Evolutionary conservation across 2,888 invertebrate species (phyloP).

Genomic region (Punctoribates punctum): DNA sequence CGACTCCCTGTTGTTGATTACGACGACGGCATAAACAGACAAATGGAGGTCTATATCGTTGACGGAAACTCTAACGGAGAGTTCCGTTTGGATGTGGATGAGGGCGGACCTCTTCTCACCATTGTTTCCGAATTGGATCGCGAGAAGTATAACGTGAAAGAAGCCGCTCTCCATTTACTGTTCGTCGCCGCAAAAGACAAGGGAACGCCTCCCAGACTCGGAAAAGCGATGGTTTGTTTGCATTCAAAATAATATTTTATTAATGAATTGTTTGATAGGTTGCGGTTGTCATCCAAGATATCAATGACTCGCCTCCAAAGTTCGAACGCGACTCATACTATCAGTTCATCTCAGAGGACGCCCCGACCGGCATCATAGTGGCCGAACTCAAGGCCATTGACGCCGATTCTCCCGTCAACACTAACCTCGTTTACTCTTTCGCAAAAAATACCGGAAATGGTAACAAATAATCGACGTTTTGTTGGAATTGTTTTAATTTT

Average conservation of each 20-base stretch:
- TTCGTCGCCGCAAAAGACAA: slow-evolving; percentile 49
- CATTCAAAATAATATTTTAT: neutral
- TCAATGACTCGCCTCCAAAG: slow-evolving; percentile 50
- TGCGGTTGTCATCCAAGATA: slow-evolving; percentile 49
- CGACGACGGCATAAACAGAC: slow-evolving; percentile 52
- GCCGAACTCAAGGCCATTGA: slow-evolving; percentile 49
- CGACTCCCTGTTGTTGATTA: slow-evolving; percentile 63
- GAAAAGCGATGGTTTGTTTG: slow-evolving; percentile 47
- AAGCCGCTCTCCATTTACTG: slow-evolving; percentile 49
- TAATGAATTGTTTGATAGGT: slow-evolving; percentile 40
- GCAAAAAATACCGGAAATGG: slow-evolving; percentile 44
- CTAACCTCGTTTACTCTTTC: slow-evolving; percentile 49
- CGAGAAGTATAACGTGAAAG: slow-evolving; percentile 48
- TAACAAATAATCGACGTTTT: neutral
- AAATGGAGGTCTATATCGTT: slow-evolving; percentile 50
- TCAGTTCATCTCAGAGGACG: slow-evolving; percentile 50
- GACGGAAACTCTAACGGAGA: slow-evolving; percentile 50
- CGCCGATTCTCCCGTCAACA: slow-evolving; percentile 49
- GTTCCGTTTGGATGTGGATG: slow-evolving; percentile 49
- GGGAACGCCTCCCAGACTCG: slow-evolving; percentile 49
- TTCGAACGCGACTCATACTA: slow-evolving; percentile 50
- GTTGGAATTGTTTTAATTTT: no score
- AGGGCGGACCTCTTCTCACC: slow-evolving; percentile 48
- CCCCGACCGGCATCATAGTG: slow-evolving; percentile 50
- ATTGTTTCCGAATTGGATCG: slow-evolving; percentile 50